Base-by-base conservation (phyloP, 2,888 invertebrate species). In the Chrysopilus asiliformis region DNA sequence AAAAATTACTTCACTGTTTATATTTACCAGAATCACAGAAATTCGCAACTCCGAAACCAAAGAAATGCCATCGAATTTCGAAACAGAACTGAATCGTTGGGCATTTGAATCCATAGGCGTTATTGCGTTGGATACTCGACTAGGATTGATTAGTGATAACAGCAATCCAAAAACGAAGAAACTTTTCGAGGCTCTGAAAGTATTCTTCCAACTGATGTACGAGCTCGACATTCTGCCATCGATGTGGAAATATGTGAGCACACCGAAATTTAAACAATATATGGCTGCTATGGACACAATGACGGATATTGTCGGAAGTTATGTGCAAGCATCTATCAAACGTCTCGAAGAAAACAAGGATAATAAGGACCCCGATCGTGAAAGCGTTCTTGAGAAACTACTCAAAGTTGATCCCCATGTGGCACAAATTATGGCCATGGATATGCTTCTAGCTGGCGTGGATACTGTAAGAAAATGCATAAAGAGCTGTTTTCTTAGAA, bases 361-460 rank as follows among this genome's bases (percentile, higher is more conserved):
- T n/a, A 40, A 46, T 2, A 50, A 49, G 13, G 43, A 41, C 9
- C 51, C 67, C n/a, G 57, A 65, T 16, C 62, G 67, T 12, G 60
- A 67, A 44, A 78, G 79, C 51, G 66, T 80, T 14, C 58, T 80
- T 39, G 74, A 79, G 53, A 73, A 72, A 47, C 52, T 81, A 17
- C 54, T 76, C n/a, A 66, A 65, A 6, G 66, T 72, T 14, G 73
- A 78, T 49, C 68, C 70, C 39, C 66, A 65, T 49, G 67, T 76
- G 8, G 80, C 79, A 1, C 51, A 71, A 17, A 68, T 74, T 45
- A 77, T 79, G 72, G 74, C 74, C 2, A 67, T 73, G 45, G 81
- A 81, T 53, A 72, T 80, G 72, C 49, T 81, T 18, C 60, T 72
- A 31, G 79, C 77, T 29, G 80, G 80, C 38, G 69, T 78, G 25